These are phyloP conservation scores for Clepsis dumicolana DNA, from an alignment of 2,888 invertebrate genomes.

Conservation along the genomic window DNA sequence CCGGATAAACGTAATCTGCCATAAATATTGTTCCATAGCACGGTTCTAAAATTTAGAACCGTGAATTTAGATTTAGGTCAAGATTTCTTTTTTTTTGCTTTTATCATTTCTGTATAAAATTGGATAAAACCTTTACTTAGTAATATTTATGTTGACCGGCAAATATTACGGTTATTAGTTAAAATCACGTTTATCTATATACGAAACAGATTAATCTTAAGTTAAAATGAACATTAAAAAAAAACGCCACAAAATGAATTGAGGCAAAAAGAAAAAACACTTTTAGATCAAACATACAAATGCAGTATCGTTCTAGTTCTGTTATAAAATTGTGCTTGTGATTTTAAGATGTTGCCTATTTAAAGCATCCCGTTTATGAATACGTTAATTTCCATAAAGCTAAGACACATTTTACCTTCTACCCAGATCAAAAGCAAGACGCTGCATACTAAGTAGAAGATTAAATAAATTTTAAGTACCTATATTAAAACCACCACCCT, in stretches of 20 bases:
- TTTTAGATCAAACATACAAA: neutral
- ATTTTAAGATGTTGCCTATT: neutral
- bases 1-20: neutral
- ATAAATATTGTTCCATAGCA: neutral
- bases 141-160: too few relatives aligned
- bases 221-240: too few relatives aligned
- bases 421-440: neutral
- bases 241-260: too few relatives aligned
- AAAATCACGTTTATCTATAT: too few relatives aligned
- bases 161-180: too few relatives aligned
- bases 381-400: constrained; percentile 4
- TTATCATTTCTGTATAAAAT: too few relatives aligned
- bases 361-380: neutral
- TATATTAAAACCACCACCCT: constrained; percentile 7
- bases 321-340: neutral
- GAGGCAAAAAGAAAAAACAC: neutral
- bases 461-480: constrained; percentile 13
- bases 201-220: too few relatives aligned
- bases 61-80: too few relatives aligned
- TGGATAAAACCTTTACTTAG: too few relatives aligned
- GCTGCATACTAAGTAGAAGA: constrained; percentile 8
- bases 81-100: too few relatives aligned
- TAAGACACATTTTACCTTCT: neutral
- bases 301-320: neutral
- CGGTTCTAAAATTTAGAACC: neutral